Base-by-base conservation (phyloP, 2,797 vertebrate species). In the Aplochiton taeniatus region DNA sequence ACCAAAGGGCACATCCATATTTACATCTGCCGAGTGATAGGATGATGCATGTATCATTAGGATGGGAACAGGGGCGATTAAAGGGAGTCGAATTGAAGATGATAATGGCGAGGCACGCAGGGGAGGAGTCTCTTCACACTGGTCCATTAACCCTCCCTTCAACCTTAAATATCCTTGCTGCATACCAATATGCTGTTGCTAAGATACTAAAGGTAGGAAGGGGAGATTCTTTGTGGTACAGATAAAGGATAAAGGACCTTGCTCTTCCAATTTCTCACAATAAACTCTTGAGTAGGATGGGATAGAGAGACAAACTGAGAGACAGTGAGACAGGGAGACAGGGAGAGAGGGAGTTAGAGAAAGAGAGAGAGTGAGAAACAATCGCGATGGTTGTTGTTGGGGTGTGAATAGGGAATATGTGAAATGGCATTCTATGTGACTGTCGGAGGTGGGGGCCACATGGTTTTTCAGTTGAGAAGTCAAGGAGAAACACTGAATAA, bases 41-140 rank as follows among this genome's bases (percentile, higher is more conserved):
- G 58, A 81, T 81, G 79, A 88, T 83, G 72, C 59, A 83, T 83
- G 76, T 72, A 76, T 75, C 76, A 81, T 85, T 84, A 80, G 73
- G 72, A 72, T 51, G 67, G n/a, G 75, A 77, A 76, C 59, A 70
- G 44, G 66, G 60, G 62, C 72, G 64, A 87, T 87, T 88, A 81
- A 82, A 84, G 62, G 13, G 62, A 74, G 70, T 69, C 80, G 76
- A 76, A 80, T 82, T 80, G 78, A 51, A 55, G 58, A 73, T 78
- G 75, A 82, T 81, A 82, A 81, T 65, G 69, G 63, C 41, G 42
- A 66, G 66, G 67, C 71, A 73, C 45, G 51, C 70, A 72, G 76
- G 76, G 11, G 70, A 54, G 17, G 13, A 16, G 53, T 59, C 57
- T 45, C 57, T 45, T 16, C 44, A 46, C 19, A 19, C 44, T 12